phyloP scores from a whole-genome alignment of 2,797 vertebrate genomes.

The Ibycter americanus region DNA sequence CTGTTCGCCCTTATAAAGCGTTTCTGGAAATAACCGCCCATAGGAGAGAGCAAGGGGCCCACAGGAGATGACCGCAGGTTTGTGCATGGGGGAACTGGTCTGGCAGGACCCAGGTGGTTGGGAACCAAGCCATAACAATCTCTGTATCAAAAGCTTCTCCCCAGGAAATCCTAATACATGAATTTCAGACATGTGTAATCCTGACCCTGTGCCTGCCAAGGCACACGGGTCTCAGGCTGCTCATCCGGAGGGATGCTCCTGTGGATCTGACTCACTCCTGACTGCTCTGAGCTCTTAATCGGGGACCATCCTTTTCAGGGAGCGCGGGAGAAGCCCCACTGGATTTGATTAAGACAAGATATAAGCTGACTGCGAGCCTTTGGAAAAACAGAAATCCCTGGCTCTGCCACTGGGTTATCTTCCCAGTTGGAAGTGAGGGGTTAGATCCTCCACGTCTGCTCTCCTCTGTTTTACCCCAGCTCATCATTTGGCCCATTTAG shows the following conservation, averaged over 20 bases:
- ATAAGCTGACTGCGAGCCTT: neutral
- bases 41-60: neutral
- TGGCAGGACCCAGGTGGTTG: neutral
- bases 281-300: constrained; percentile 25
- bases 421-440: neutral
- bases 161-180: neutral
- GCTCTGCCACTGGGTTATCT: neutral
- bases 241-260: neutral
- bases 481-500: neutral
- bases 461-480: neutral
- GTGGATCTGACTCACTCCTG: neutral
- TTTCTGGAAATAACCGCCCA: neutral
- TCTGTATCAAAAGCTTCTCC: neutral
- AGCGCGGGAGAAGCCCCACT: neutral
- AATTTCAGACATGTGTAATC: neutral
- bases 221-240: neutral
- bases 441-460: neutral
- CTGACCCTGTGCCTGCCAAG: neutral
- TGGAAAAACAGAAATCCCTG: neutral
- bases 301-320: neutral
- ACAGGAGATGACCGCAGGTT: neutral
- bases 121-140: neutral
- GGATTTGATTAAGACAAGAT: constrained; percentile 6
- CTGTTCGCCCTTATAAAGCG: neutral
- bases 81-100: neutral